Conservation (phyloP, 2,888 invertebrate genomes). For the Nomada fucata region DNA sequence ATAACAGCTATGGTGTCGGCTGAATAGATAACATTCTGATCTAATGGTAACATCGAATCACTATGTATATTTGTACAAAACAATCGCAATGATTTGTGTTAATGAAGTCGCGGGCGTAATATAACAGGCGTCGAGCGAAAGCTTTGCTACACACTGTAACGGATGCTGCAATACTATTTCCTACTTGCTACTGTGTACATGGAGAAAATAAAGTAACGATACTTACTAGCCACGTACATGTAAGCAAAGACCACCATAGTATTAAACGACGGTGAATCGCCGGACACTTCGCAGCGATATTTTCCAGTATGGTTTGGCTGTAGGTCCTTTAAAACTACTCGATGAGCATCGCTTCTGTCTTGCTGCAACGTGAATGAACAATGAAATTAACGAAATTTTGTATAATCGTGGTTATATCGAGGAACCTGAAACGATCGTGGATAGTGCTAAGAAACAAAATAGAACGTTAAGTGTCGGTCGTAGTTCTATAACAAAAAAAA, state of each 20-base stretch:
- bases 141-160: too few species aligned
- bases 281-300: slow-evolving; percentile 91
- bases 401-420: too few species aligned
- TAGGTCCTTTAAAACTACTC: slow-evolving; percentile 89
- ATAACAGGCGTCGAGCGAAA: too few species aligned
- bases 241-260: slow-evolving; percentile 88
- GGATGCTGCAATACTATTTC: neutral
- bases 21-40: neutral
- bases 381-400: neutral
- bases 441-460: neutral
- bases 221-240: slow-evolving; percentile 91
- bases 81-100: neutral
- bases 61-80: neutral
- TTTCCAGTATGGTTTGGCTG: slow-evolving; percentile 89
- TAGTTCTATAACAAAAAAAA: too few species aligned
- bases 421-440: neutral
- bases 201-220: slow-evolving; percentile 47
- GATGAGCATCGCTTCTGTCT: slow-evolving; percentile 77
- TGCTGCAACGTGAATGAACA: slow-evolving; percentile 73
- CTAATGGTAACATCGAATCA: too few species aligned
- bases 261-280: slow-evolving; percentile 90
- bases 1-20: too few species aligned
- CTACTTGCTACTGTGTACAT: neutral
- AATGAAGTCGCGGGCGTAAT: too few species aligned
- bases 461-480: neutral